Evolutionary conservation across 2,888 invertebrate species (phyloP), one percentile per base, ranked within the genome.

Genomic region (Hirtodrosophila confusa): DNA sequence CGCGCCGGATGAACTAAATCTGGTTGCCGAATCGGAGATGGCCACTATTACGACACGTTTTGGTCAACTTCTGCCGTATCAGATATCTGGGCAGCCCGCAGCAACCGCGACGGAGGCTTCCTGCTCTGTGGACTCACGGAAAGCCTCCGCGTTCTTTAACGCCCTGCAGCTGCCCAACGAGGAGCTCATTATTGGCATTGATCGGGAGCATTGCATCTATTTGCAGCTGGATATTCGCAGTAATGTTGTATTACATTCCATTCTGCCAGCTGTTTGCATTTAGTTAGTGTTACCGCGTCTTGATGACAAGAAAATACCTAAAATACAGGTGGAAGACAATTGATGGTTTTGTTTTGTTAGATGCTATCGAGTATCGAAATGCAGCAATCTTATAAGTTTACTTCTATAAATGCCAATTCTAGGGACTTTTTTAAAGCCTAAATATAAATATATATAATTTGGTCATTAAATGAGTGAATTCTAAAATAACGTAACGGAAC

Each of bases 31-130:
- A 87, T 96, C 96, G 0, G 96, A 95, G 78, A 93, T 95, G 91
- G 96, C 96, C 4, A 95, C 94, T 45, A 94, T 97, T 3, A 95
- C 96, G 0, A 96, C 97, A 0, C 94, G 96, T 85, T 98, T 97
- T 89, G 94, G 94, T 78, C 94, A 95, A 82, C 92, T 98, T 33
- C 24, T 80, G 24, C 72, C 61, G 35, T 78, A 71, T 41, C 62
- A 53, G 10, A 10, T 17, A 6, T 33, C 40, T 7, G 47, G 57
- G 23, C 41, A 37, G 8, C 9, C n/a, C 3, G 3, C 10, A 31
- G 29, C 29, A 2, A 2, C 33, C 31, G 88, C 93, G 24, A 23
- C 9, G 24, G 90, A 91, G 41, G 91, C 93, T 29, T 91, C 93
- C 23, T 95, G 95, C 57, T 92, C 93, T 10, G 94, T 97, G 3